These are phyloP conservation scores for Neocloeon triangulifer DNA, from an alignment of 1,140 invertebrate genomes.

Conservation along the genomic window DNA sequence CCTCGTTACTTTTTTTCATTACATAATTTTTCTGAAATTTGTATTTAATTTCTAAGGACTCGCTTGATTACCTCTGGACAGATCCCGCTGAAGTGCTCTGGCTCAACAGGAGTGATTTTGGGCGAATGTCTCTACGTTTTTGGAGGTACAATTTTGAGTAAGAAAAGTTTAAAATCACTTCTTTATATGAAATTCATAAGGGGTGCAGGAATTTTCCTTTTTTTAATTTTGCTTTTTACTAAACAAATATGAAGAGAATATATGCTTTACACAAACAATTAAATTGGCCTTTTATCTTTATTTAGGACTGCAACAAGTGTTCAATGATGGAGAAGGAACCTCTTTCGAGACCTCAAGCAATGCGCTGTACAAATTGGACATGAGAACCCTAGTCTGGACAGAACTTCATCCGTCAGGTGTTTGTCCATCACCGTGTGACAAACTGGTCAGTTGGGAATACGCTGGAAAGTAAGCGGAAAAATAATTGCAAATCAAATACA, in stretches of 20 bases:
- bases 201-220: slow-evolving; percentile 2
- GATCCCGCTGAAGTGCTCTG: slow-evolving; percentile 16
- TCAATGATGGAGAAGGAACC: slow-evolving; percentile 9
- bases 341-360: too few relatives aligned
- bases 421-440: slow-evolving; percentile 18
- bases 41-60: slow-evolving; percentile 6
- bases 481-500: too few relatives aligned
- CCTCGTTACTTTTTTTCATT: too few relatives aligned
- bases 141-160: slow-evolving; percentile 18
- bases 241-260: not conserved
- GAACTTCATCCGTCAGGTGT: slow-evolving; percentile 10
- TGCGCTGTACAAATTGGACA: slow-evolving; percentile 15
- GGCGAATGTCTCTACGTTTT: slow-evolving; percentile 19
- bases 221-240: too few relatives aligned
- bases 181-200: slow-evolving; percentile 3
- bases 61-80: slow-evolving; percentile 10
- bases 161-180: too few relatives aligned
- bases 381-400: slow-evolving; percentile 15
- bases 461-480: slow-evolving; percentile 17
- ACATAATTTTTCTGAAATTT: too few relatives aligned
- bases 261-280: too few relatives aligned
- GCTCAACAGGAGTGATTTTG: slow-evolving; percentile 15
- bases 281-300: too few relatives aligned
- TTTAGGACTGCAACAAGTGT: slow-evolving; percentile 4
- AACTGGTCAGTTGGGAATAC: slow-evolving; percentile 19